phyloP scores from a whole-genome alignment of 1,140 invertebrate genomes.

The Propsilocerus akamusi region DNA sequence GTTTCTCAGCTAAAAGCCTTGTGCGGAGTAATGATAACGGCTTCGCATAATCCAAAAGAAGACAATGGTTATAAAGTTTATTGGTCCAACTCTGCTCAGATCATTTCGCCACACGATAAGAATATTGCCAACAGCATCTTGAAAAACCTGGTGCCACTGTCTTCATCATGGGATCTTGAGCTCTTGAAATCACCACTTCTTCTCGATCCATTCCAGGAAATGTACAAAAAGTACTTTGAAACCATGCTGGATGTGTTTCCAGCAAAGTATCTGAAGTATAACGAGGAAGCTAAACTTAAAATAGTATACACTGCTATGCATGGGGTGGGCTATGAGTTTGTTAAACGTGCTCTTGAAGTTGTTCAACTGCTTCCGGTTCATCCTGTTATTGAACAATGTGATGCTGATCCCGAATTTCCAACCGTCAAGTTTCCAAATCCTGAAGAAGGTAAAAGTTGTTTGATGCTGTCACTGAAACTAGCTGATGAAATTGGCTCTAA shows the following conservation, averaged over 20 bases:
- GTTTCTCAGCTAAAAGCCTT: slow-evolving; percentile 48
- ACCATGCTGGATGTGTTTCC: slow-evolving; percentile 9
- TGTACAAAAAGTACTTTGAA: slow-evolving; percentile 20
- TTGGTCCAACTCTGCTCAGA: slow-evolving; percentile 91
- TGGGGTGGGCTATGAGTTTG: slow-evolving; percentile 78
- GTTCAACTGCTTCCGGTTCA: slow-evolving; percentile 59
- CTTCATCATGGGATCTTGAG: slow-evolving; percentile 42
- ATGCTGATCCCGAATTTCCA: slow-evolving; percentile 84
- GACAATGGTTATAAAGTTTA: slow-evolving; percentile 99
- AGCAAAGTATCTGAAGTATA: slow-evolving; percentile 5
- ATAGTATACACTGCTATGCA: slow-evolving; percentile 95
- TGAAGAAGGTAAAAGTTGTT: slow-evolving; percentile 82
- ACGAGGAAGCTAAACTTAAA: slow-evolving; percentile 30
- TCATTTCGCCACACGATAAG: slow-evolving; percentile 81
- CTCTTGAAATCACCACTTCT: slow-evolving; percentile 21
- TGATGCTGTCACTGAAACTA: slow-evolving; percentile 68
- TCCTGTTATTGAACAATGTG: slow-evolving; percentile 64
- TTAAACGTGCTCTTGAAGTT: slow-evolving; percentile 51
- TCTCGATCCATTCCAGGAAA: slow-evolving; percentile 30
- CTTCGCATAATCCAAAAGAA: slow-evolving; percentile 97
- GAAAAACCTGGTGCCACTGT: slow-evolving; percentile 51
- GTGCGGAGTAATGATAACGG: slow-evolving; percentile 89
- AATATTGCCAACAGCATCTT: slow-evolving; percentile 67
- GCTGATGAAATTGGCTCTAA: slow-evolving; percentile 50
- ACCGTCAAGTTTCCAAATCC: slow-evolving; percentile 97